These are phyloP conservation scores for Pollenia amentaria DNA, from an alignment of 2,888 invertebrate species.

Conservation along the genomic window DNA sequence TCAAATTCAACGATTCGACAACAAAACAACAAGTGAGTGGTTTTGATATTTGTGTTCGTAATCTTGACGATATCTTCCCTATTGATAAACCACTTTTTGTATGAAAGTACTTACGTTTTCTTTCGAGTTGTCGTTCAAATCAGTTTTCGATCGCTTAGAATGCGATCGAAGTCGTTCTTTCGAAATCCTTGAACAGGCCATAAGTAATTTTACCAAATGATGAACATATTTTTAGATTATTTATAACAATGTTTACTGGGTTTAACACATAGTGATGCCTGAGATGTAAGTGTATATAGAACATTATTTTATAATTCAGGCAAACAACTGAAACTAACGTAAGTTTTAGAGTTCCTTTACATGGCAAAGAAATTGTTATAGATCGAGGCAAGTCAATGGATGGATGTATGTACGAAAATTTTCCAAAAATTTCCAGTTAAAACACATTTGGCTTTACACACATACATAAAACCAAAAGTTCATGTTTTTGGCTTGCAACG, in stretches of 20 bases:
- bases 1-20: too few species aligned
- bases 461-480: neutral
- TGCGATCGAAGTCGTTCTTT: too few species aligned
- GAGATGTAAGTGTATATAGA: neutral
- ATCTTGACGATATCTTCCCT: too few species aligned
- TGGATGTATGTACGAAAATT: conserved; percentile 19
- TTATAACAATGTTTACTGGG: conserved; percentile 9
- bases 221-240: too few species aligned
- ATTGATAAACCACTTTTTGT: too few species aligned
- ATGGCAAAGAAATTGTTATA: conserved; percentile 10
- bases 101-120: too few species aligned
- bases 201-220: too few species aligned
- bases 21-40: too few species aligned
- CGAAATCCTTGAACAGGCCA: too few species aligned
- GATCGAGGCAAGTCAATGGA: neutral
- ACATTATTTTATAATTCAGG: neutral
- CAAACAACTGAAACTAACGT: neutral
- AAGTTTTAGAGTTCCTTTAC: neutral
- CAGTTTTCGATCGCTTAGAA: too few species aligned
- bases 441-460: neutral
- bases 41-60: too few species aligned
- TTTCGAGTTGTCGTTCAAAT: too few species aligned
- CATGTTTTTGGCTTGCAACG: conserved; percentile 25
- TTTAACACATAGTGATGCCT: neutral
- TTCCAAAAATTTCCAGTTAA: conserved; percentile 19